Evolutionary conservation across 2,888 invertebrate species (phyloP).

Genomic region (Nebria brevicollis): DNA sequence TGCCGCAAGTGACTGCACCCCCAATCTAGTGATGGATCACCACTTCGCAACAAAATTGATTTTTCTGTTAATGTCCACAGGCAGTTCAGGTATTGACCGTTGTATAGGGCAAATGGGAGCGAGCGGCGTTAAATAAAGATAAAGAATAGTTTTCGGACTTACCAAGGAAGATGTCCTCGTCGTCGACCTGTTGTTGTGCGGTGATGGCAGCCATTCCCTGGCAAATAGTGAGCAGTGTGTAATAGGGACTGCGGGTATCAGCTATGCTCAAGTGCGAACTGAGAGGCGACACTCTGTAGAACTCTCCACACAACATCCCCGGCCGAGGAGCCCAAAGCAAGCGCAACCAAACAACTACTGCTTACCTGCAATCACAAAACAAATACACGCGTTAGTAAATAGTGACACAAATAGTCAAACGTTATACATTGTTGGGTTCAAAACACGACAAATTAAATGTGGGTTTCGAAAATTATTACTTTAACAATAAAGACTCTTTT

Average conservation of each 20-base stretch:
- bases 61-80: neutral
- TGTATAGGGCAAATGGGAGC: neutral
- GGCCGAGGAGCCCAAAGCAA: constrained; percentile 49
- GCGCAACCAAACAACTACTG: constrained; percentile 54
- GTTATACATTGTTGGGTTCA: neutral
- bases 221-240: constrained; percentile 69
- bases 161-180: constrained; percentile 76
- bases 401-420: neutral
- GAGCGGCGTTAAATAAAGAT: no score
- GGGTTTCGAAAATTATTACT: no score
- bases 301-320: constrained; percentile 67
- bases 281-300: constrained; percentile 63
- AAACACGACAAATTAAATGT: neutral
- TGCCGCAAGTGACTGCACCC: neutral
- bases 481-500: no score
- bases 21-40: neutral
- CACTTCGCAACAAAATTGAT: neutral
- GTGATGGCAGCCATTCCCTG: constrained; percentile 69
- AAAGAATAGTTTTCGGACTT: constrained; percentile 54
- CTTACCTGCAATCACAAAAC: constrained; percentile 56
- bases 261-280: constrained; percentile 62
- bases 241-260: constrained; percentile 67
- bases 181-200: constrained; percentile 65
- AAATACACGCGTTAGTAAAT: neutral
- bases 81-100: neutral